Conservation (phyloP, 1,140 invertebrate genomes). For the Meloidogyne hapla region DNA sequence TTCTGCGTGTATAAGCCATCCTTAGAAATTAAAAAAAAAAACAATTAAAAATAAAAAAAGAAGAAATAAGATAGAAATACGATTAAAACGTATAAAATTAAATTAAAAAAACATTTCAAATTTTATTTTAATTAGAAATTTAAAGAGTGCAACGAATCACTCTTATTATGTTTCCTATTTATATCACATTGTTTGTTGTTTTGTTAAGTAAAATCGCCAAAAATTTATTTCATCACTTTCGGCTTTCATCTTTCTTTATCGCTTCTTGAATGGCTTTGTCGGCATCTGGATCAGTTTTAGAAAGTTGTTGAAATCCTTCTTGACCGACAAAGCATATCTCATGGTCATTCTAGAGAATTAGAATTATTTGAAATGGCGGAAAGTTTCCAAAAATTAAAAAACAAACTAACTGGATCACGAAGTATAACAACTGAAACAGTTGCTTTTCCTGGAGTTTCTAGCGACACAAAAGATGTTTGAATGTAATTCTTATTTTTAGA, state of each 20-base stretch:
- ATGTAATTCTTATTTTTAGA: slow-evolving; percentile 76
- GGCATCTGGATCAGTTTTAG: slow-evolving; percentile 79
- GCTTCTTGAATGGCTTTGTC: slow-evolving; percentile 77
- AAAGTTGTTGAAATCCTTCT: slow-evolving; percentile 84
- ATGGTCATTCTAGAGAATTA: slow-evolving; percentile 90
- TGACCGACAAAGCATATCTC: slow-evolving; percentile 98
- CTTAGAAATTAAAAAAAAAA: neutral
- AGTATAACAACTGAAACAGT: slow-evolving; percentile 91
- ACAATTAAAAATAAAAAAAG: neutral
- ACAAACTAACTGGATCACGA: slow-evolving; percentile 76
- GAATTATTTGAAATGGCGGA: too few species aligned
- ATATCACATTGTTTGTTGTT: too few species aligned
- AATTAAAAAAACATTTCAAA: too few species aligned
- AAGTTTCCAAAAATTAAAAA: slow-evolving; percentile 8
- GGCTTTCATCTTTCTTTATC: slow-evolving; percentile 68
- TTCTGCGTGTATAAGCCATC: neutral
- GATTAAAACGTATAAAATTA: too few species aligned
- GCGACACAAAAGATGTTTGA: slow-evolving; percentile 77
- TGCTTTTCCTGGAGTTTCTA: slow-evolving; percentile 94
- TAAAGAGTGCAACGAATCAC: too few species aligned
- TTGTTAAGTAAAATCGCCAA: neutral
- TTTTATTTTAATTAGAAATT: too few species aligned
- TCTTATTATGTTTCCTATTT: too few species aligned
- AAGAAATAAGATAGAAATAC: too few species aligned
- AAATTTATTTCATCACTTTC: slow-evolving; percentile 32